Evolutionary conservation across 2,797 vertebrate genomes (phyloP).

Genomic region (Cheirogaleus major): DNA sequence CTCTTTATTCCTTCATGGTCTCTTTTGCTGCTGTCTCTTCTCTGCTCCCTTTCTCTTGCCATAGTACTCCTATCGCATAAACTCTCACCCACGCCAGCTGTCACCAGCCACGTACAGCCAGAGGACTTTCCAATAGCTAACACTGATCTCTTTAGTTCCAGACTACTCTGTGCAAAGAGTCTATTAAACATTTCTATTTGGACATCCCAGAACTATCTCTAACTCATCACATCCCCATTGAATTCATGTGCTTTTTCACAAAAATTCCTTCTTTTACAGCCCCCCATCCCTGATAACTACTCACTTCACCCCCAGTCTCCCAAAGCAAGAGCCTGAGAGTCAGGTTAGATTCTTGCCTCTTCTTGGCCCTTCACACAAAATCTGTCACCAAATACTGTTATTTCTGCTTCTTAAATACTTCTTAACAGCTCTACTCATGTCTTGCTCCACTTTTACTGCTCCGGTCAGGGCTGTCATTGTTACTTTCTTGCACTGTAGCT

Average conservation of each 20-base stretch:
- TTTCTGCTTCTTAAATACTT: neutral
- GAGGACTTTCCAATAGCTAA: neutral
- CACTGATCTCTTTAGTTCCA: neutral
- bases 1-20: neutral
- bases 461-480: neutral
- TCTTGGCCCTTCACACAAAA: neutral
- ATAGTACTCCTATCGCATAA: neutral
- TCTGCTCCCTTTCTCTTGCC: neutral
- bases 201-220: neutral
- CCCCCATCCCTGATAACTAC: neutral
- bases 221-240: neutral
- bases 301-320: neutral
- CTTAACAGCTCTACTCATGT: neutral
- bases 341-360: neutral
- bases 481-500: neutral
- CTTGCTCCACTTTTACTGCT: neutral
- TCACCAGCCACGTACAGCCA: neutral
- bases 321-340: neutral
- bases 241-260: neutral
- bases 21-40: neutral
- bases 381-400: conserved; percentile 8
- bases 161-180: neutral
- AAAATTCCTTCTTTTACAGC: neutral
- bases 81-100: neutral
- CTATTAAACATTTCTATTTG: neutral